Conservation (phyloP, 2,797 vertebrate genomes). For the Catamblyrhynchus diadema region DNA sequence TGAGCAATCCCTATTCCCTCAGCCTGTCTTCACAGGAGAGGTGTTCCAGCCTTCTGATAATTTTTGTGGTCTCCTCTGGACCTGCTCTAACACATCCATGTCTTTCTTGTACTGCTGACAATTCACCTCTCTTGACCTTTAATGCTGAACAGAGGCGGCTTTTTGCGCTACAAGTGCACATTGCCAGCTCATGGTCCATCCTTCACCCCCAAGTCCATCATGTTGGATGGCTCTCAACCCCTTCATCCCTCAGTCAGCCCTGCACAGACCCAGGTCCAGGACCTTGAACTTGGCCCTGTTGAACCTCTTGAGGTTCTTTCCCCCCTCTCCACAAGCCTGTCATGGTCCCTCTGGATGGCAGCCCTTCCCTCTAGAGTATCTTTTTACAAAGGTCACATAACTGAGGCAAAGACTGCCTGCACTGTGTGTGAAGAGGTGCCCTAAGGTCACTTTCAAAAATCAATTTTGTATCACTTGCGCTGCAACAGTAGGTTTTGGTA, state of each 20-base stretch:
- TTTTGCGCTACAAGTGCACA: not conserved
- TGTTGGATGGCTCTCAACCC: not conserved
- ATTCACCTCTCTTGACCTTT: not conserved
- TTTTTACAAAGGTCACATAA: not conserved
- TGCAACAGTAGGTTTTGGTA: not conserved
- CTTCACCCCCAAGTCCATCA: not conserved
- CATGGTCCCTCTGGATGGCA: not conserved
- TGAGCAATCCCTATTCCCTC: not conserved
- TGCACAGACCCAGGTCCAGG: not conserved
- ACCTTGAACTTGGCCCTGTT: not conserved
- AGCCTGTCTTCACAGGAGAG: not conserved
- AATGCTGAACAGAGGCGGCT: not conserved
- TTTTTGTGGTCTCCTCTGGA: not conserved
- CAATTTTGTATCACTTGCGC: not conserved
- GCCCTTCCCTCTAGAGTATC: not conserved
- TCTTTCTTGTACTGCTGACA: not conserved
- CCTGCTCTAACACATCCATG: not conserved
- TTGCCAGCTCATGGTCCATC: rapidly evolving
- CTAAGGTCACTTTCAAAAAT: not conserved
- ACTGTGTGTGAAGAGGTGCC: not conserved
- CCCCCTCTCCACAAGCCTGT: not conserved
- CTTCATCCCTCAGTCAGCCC: not conserved
- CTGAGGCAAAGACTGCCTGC: not conserved
- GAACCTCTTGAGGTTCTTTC: not conserved
- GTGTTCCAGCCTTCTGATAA: not conserved